These are phyloP conservation scores for Chaetorhynchus papuensis DNA, from an alignment of 2,113 vertebrate species.

Conservation along the genomic window DNA sequence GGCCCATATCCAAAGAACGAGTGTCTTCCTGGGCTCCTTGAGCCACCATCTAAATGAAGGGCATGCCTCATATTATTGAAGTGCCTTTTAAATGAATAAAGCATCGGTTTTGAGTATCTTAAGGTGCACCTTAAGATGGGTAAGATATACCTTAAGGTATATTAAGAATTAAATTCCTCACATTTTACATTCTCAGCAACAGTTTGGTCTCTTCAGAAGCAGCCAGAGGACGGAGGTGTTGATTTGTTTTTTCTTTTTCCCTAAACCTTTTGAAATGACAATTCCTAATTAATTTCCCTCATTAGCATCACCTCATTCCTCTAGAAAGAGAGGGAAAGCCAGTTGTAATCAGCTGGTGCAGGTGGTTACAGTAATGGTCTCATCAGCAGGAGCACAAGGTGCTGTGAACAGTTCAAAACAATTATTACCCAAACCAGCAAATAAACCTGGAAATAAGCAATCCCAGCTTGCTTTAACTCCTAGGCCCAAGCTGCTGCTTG, in stretches of 20 bases:
- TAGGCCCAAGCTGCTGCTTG: neutral
- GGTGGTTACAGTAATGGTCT: neutral
- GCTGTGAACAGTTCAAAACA: neutral
- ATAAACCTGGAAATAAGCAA: neutral
- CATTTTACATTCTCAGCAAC: neutral
- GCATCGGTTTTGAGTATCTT: neutral
- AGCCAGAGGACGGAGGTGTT: neutral
- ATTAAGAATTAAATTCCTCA: neutral
- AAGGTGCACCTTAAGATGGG: neutral
- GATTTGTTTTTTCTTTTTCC: fast-evolving
- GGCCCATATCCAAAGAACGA: neutral
- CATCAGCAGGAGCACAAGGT: neutral
- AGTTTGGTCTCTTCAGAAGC: neutral
- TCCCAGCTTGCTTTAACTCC: neutral
- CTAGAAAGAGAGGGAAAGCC: neutral
- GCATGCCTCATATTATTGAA: neutral
- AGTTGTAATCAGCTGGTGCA: neutral
- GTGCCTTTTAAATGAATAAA: neutral
- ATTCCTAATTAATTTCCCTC: neutral
- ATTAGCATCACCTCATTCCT: neutral
- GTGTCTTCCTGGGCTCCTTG: neutral
- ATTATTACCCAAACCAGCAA: neutral
- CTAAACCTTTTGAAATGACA: neutral
- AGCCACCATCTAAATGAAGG: neutral
- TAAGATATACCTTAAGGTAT: neutral